Conservation (phyloP, 2,113 vertebrate species). For the Speoplatyrhinus poulsoni region DNA sequence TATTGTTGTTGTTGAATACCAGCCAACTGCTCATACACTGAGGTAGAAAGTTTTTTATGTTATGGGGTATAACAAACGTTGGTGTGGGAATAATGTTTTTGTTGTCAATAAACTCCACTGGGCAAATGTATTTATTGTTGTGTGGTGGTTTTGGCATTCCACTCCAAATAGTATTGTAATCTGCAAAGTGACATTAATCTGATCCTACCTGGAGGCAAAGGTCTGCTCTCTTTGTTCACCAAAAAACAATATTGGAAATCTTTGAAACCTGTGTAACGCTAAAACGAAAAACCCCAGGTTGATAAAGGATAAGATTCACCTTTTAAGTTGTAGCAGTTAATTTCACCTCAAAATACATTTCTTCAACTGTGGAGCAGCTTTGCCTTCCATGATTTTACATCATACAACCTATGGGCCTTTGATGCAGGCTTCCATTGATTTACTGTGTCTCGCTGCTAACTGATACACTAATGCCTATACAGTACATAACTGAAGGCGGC, state of each 20-base stretch:
- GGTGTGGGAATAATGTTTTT: too few relatives aligned
- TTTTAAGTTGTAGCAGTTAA: neutral
- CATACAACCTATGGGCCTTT: constrained; percentile 26
- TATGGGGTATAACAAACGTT: constrained; percentile 57
- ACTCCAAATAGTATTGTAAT: constrained; percentile 16
- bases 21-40: constrained; percentile 63
- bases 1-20: constrained; percentile 52
- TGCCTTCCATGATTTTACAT: neutral
- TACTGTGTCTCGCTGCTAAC: constrained; percentile 2
- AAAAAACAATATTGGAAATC: neutral
- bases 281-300: neutral
- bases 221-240: too few relatives aligned
- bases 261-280: neutral
- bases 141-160: neutral
- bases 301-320: constrained; percentile 4
- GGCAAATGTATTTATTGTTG: too few relatives aligned
- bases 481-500: constrained; percentile 42
- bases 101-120: too few relatives aligned
- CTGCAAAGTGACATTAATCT: neutral
- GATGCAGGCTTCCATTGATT: constrained; percentile 39
- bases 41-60: constrained; percentile 70
- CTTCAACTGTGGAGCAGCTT: too few relatives aligned
- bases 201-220: too few relatives aligned
- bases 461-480: constrained; percentile 28
- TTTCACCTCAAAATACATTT: neutral